Base-by-base conservation (phyloP, 2,888 invertebrate species). In the Syrista parreyssii region DNA sequence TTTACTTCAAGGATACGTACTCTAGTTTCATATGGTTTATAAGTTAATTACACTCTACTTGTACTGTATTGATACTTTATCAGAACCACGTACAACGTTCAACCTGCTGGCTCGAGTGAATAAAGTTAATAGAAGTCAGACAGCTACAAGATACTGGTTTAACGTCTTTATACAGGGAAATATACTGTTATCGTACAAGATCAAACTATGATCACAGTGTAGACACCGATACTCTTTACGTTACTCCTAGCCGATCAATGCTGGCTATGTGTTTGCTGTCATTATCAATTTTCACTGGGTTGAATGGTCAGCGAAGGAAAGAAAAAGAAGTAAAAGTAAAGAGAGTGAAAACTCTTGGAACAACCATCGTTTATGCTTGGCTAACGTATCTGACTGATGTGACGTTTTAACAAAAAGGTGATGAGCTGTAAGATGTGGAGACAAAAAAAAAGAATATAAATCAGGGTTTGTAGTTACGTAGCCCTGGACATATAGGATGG, bases 401-500 rank as follows among this genome's bases (percentile, higher is more conserved):
- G 74, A 74, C 74, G 74, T 35, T 35, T 74, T 68, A 76, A 79
- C 68, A 68, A 81, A 73, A 81, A 80, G 77, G 79, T 77, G 76
- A 81, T 68, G 78, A 74, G 40, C 75, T 73, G 55, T 23, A 55
- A 55, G 55, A 55, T 23, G 55, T 9, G 55, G 9, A 0, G 30
- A 31, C 23, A 0, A n/a, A 71, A 71, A 32, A 71, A 31, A 11
- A 71, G 3, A 33, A 2, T 71, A 33, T 71, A n/a, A 74, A 35
- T 74, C 74, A 74, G 35, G 33, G 12, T 69, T 32, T 73, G 76
- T 15, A 35, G 35, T 30, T 71, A 71, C 78, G 75, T 80, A 83
- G 80, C 82, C 82, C 83, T 74, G 35, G 34, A 31, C 75, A 30
- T 30, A 30, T 31, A 75, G 30, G 23, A 75, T 30, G 84, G 82